Evolutionary conservation across 2,797 vertebrate species (phyloP).

Genomic region (Megaceryle alcyon): DNA sequence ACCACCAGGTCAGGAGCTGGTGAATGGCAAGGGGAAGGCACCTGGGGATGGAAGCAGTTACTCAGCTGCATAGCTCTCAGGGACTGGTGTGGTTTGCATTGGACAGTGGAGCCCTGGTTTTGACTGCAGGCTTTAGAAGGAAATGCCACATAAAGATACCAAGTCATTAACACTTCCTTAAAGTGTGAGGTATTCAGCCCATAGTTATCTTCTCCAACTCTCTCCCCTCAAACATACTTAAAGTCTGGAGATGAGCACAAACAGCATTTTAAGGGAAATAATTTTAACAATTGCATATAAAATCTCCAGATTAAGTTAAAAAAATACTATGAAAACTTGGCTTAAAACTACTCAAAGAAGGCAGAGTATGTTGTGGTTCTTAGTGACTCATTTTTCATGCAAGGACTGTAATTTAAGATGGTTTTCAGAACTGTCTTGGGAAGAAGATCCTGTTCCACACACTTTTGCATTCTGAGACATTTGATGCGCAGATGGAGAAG

Average conservation of each 20-base stretch:
- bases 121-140: background rate
- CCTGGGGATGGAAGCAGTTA: accelerated
- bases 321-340: background rate
- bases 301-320: background rate
- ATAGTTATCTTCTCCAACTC: background rate
- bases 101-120: background rate
- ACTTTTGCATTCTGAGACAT: slow-evolving; percentile 11
- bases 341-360: background rate
- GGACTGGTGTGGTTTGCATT: background rate
- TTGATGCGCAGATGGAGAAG: slow-evolving; percentile 47
- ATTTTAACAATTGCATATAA: background rate
- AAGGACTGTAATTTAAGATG: slow-evolving; percentile 4
- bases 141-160: background rate
- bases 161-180: background rate
- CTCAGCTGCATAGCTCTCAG: background rate
- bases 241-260: background rate
- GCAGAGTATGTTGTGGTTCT: background rate
- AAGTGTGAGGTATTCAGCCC: background rate
- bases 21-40: background rate
- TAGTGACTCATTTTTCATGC: slow-evolving; percentile 26
- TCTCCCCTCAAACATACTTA: background rate
- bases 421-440: slow-evolving; percentile 20
- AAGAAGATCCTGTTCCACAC: slow-evolving; percentile 46
- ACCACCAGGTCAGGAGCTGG: background rate
- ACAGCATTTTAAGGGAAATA: background rate